Evolutionary conservation across 2,888 invertebrate species (phyloP).

Genomic region (Neria commutata): DNA sequence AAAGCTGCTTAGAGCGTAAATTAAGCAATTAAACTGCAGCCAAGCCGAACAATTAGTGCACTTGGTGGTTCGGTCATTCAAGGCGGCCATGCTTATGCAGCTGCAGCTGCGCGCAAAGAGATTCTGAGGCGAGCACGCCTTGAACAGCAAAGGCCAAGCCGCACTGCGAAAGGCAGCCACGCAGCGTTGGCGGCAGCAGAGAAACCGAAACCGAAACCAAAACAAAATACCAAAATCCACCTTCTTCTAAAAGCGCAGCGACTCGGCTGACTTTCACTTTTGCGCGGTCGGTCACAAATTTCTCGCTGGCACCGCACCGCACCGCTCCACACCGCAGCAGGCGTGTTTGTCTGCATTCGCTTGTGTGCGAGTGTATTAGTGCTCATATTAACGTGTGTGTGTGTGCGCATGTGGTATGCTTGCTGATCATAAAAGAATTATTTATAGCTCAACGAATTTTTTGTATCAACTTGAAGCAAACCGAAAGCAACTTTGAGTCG

Average conservation of each 20-base stretch:
- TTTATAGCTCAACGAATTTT: constrained; percentile 47
- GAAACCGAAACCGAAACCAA: constrained; percentile 11
- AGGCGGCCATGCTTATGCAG: too few species aligned
- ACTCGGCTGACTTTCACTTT: constrained; percentile 47
- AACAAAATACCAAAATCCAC: constrained; percentile 29
- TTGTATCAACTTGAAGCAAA: constrained; percentile 43
- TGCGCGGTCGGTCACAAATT: constrained; percentile 53
- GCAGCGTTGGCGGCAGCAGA: not conserved
- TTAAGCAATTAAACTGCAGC: too few species aligned
- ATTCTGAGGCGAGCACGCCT: too few species aligned
- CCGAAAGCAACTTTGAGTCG: constrained; percentile 19
- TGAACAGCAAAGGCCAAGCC: too few species aligned
- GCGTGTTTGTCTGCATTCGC: not conserved
- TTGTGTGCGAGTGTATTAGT: not conserved
- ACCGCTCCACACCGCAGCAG: constrained; percentile 16
- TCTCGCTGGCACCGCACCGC: constrained; percentile 49
- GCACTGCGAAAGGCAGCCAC: too few species aligned
- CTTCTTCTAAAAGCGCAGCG: constrained; percentile 32
- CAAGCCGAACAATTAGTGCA: too few species aligned
- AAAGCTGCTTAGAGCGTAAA: too few species aligned
- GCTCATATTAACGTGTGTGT: too few species aligned
- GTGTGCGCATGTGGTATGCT: constrained; percentile 6
- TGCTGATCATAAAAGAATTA: constrained; percentile 43
- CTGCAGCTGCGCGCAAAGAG: too few species aligned
- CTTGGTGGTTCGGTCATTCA: too few species aligned